Evolutionary conservation across 2,797 vertebrate genomes (phyloP), one percentile per base, ranked within the genome.

Genomic region (Macropus fuliginosus): DNA sequence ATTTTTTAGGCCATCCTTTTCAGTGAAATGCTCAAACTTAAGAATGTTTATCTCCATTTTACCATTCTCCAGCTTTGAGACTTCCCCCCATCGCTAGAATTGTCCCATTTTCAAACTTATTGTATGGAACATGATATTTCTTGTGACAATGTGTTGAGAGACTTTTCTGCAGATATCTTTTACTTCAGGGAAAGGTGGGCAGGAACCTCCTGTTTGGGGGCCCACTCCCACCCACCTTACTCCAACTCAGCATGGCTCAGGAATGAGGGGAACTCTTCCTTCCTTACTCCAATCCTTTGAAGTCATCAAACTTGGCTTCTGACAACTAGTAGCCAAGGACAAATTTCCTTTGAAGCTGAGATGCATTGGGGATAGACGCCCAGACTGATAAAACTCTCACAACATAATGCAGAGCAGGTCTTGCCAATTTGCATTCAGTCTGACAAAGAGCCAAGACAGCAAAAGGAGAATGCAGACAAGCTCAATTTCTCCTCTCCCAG

Each of bases 401-500:
- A 10, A 46, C 21, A 46, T 81, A 81, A 81, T 81, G 74, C 74
- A 40, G n/a, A 81, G n/a, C 9, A 46, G 1, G 18, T 81, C 74
- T 46, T 24, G 40, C 74, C 74, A 46, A 46, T 81, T 81, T 81
- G 40, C 74, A 81, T 81, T 81, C 18, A 24, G 62, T 66, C 62
- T 66, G 62, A 66, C 34, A 66, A n/a, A n/a, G 13, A 66, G 40
- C 74, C n/a, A 46, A 81, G 74, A 46, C 74, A 46, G 40, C n/a
- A 10, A 81, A 46, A 81, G 18, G 74, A 59, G 54, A 94, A 92
- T 92, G 66, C 91, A 81, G 52, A 95, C 59, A 9, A n/a, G 2
- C 94, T 93, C n/a, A 40, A 11, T 94, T 93, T 92, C 93, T 55
- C 55, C 27, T 91, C 21, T 56, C 9, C 50, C 55, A 95, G 87